Conservation (phyloP, 2,113 vertebrate genomes). For the Blennius ocellaris region DNA sequence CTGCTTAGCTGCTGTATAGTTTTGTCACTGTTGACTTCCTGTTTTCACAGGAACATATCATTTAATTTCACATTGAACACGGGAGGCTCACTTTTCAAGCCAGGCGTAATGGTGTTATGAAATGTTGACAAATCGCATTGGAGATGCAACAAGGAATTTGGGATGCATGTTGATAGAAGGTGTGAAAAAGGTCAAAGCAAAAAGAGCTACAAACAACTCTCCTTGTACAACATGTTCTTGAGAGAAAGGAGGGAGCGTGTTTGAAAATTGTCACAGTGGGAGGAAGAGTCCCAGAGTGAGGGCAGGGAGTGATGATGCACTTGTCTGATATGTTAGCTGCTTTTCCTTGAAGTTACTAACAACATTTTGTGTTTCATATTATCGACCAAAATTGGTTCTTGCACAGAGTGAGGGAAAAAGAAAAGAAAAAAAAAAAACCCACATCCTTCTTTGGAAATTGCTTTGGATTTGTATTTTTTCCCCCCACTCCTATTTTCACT, state of each 20-base stretch:
- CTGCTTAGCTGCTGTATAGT: not conserved
- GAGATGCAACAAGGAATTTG: slow-evolving; percentile 23
- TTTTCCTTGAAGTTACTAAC: slow-evolving; percentile 49
- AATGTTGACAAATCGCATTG: slow-evolving; percentile 42
- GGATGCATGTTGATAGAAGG: slow-evolving; percentile 25
- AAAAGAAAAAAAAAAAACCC: not conserved
- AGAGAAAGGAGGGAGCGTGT: slow-evolving; percentile 45
- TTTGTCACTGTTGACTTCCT: slow-evolving; percentile 14
- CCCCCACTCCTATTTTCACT: not conserved
- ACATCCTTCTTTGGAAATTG: not conserved
- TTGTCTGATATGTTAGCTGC: slow-evolving; percentile 37
- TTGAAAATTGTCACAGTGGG: slow-evolving; percentile 54
- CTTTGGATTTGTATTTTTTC: slow-evolving; percentile 6
- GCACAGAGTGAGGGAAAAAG: not conserved
- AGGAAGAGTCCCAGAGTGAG: slow-evolving; percentile 44
- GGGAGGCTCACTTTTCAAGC: slow-evolving; percentile 17
- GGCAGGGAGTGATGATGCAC: slow-evolving; percentile 35
- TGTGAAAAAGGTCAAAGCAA: slow-evolving; percentile 26
- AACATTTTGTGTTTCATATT: slow-evolving; percentile 20
- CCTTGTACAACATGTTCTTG: slow-evolving; percentile 39
- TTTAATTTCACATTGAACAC: slow-evolving; percentile 29
- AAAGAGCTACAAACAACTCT: slow-evolving; percentile 20
- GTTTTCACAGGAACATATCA: slow-evolving; percentile 31
- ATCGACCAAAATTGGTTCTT: slow-evolving; percentile 13
- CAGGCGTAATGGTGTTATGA: slow-evolving; percentile 16